Evolutionary conservation across 1,140 invertebrate species (phyloP).

Genomic region (Eumaeus atala): DNA sequence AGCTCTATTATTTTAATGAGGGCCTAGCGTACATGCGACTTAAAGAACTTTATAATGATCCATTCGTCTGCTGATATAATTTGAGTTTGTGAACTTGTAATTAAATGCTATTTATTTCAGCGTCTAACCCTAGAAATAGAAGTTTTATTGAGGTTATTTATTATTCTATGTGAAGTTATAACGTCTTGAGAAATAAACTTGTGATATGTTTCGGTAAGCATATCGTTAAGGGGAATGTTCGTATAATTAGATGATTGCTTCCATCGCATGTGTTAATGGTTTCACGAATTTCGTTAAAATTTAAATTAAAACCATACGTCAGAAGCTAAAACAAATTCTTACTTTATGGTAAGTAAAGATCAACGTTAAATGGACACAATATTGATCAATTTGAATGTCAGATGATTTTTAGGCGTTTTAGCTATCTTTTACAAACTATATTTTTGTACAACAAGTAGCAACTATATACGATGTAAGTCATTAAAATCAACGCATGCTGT

Average conservation of each 20-base stretch:
- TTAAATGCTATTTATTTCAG: constrained; percentile 10
- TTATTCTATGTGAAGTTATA: constrained; percentile 6
- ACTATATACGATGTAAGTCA: too few relatives aligned
- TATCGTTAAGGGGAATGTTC: constrained; percentile 1
- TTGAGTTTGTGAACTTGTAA: constrained; percentile 15
- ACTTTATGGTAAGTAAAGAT: too few relatives aligned
- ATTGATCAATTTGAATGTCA: too few relatives aligned
- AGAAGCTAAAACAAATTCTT: too few relatives aligned
- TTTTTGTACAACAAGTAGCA: too few relatives aligned
- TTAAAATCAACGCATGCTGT: too few relatives aligned
- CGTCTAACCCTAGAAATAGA: neutral
- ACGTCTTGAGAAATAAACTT: constrained; percentile 7
- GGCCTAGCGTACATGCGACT: constrained; percentile 29
- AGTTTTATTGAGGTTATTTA: constrained; percentile 6
- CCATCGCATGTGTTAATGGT: too few relatives aligned
- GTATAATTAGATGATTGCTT: neutral
- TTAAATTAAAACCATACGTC: too few relatives aligned
- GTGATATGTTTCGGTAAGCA: neutral
- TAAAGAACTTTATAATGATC: constrained; percentile 34
- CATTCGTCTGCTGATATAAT: constrained; percentile 16
- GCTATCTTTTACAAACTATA: too few relatives aligned
- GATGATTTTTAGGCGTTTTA: too few relatives aligned
- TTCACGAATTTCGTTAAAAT: too few relatives aligned
- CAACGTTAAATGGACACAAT: too few relatives aligned
- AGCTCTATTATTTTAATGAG: constrained; percentile 49